Percentiles rank a stretch among this genome's conserved stretches.
Evolutionary conservation across 2,888 invertebrate species (phyloP).

Genomic region (Chrysodeixis includens): DNA sequence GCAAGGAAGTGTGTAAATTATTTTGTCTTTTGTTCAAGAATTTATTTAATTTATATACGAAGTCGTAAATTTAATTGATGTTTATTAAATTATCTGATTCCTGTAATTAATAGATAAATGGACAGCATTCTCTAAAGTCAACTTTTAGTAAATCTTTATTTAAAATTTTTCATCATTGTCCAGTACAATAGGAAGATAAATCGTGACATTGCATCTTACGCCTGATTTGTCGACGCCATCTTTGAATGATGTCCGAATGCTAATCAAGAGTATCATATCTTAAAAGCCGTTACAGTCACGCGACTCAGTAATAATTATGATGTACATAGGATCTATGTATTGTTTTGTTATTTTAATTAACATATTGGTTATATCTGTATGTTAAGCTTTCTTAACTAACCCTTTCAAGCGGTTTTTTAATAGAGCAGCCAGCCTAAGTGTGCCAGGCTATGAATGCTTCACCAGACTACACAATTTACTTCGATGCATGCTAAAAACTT

Average conservation of each 20-base stretch:
- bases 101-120: background rate
- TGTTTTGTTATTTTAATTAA: too few relatives aligned
- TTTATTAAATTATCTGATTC: too few relatives aligned
- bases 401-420: too few relatives aligned
- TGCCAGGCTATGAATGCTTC: too few relatives aligned
- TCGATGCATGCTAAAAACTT: too few relatives aligned
- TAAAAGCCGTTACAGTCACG: background rate
- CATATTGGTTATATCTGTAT: too few relatives aligned
- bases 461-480: too few relatives aligned
- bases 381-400: too few relatives aligned
- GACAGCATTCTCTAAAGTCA: background rate
- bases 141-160: background rate
- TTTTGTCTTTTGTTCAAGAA: background rate
- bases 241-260: conserved; percentile 2
- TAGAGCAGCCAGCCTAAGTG: too few relatives aligned
- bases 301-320: conserved; percentile 14
- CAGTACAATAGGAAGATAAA: conserved; percentile 10
- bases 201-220: conserved; percentile 14
- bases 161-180: background rate
- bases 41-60: too few relatives aligned
- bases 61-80: too few relatives aligned
- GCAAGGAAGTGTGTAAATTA: background rate
- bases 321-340: background rate
- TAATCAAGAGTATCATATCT: conserved; percentile 7
- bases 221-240: conserved; percentile 13